Conservation (phyloP, 2,888 invertebrate species). For the Netelia fuscicornis region DNA sequence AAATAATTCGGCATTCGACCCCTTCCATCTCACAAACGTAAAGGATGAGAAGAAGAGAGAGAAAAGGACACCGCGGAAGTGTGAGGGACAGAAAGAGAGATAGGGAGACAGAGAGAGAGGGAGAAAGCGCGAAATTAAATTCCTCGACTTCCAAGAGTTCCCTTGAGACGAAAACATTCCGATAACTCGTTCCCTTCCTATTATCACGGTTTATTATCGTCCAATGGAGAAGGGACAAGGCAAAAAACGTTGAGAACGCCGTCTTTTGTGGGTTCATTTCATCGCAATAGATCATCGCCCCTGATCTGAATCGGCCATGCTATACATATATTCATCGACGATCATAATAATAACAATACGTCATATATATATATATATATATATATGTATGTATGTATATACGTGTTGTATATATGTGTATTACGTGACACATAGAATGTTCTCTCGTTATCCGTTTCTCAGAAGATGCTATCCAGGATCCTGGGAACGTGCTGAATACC, state of each 20-base stretch:
- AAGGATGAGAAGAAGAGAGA: slow-evolving; percentile 54
- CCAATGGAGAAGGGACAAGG: slow-evolving; percentile 53
- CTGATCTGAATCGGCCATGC: not conserved
- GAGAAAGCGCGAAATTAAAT: slow-evolving; percentile 80
- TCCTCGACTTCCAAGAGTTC: slow-evolving; percentile 71
- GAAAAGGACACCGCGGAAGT: slow-evolving; percentile 53
- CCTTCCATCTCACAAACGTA: slow-evolving; percentile 33
- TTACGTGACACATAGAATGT: slow-evolving; percentile 46
- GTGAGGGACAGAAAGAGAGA: slow-evolving; percentile 67
- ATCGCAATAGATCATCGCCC: slow-evolving; percentile 57
- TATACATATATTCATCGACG: slow-evolving; percentile 46
- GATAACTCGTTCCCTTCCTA: slow-evolving; percentile 72
- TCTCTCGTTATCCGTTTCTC: slow-evolving; percentile 47
- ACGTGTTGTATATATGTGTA: not conserved
- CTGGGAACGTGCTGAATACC: slow-evolving; percentile 53
- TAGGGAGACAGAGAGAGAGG: slow-evolving; percentile 67
- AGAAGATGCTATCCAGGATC: slow-evolving; percentile 55
- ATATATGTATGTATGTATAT: not conserved
- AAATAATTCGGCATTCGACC: slow-evolving; percentile 61
- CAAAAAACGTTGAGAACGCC: slow-evolving; percentile 51
- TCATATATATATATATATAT: not conserved
- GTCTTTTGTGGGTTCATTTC: slow-evolving; percentile 60
- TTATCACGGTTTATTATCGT: slow-evolving; percentile 68
- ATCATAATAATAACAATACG: slow-evolving; percentile 24
- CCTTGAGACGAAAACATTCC: slow-evolving; percentile 70